Evolutionary conservation across 2,888 invertebrate genomes (phyloP), one percentile per base, ranked within the genome.

Genomic region (Didymodactylos carnosus): DNA sequence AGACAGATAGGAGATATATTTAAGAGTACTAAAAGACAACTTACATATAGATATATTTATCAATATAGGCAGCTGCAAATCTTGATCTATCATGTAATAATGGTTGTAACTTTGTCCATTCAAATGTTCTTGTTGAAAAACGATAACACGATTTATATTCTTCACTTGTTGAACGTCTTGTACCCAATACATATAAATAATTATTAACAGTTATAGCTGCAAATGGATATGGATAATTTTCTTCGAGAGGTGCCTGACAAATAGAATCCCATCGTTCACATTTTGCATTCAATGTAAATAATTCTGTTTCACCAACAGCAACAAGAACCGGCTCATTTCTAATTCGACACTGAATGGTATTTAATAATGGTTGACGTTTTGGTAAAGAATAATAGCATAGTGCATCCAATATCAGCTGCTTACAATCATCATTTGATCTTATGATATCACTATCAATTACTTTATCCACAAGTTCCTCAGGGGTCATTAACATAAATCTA

Each of bases 71-170:
- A 35, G 62, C 62, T n/a, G 62, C 62, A n/a, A 62, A 62, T 35
- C 62, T 29, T 35, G 62, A 62, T 62, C 62, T 29, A 62, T 62
- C 62, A 19, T 35, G 62, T 19, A 62, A 35, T 10, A 62, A 10
- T 35, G 29, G 19, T 6, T 62, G 35, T 62, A 62, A 62, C 35
- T 62, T 62, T 19, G 35, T 62, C 62, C 62, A 62, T 62, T 62
- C 62, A 62, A 29, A 62, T 62, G 35, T 62, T 35, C 62, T 29
- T 35, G 62, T 11, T 35, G 62, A 62, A 35, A 62, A 62, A 29
- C 62, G 62, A 62, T 62, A 62, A 35, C 62, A 62, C n/a, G 62
- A 62, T 62, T 62, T 62, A 35, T 62, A 62, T 62, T 62, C 62
- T 35, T 62, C 62, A 1, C 35, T 35, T 35, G 62, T 35, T 29